A percentile compares a stretch with the other conserved stretches of the same genome.
Conservation (phyloP, 2,113 vertebrate species). For the Nyctibius bracteatus region DNA sequence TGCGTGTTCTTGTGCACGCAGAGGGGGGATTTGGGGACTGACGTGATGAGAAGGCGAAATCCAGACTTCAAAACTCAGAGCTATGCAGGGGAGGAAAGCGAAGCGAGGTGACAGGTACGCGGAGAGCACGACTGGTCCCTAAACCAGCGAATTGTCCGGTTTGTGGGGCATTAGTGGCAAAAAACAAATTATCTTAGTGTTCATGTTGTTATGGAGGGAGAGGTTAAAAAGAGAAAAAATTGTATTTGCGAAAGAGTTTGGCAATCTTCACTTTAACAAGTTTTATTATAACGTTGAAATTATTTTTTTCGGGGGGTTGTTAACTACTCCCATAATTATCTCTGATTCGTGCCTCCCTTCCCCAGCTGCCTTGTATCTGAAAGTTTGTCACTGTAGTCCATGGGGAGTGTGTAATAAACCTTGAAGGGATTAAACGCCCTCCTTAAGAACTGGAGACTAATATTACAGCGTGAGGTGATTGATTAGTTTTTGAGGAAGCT, state of each 20-base stretch:
- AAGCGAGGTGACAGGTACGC: background rate
- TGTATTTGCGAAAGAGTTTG: fast-evolving
- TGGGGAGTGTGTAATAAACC: slow-evolving; percentile 82
- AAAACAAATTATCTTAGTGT: background rate
- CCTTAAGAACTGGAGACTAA: slow-evolving; percentile 85
- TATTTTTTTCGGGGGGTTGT: too few species aligned
- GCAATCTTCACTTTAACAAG: background rate
- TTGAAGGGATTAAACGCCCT: slow-evolving; percentile 85
- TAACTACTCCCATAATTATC: background rate
- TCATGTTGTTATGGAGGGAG: background rate
- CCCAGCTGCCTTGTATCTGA: background rate
- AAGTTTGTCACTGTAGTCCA: slow-evolving; percentile 38
- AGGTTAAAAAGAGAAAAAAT: background rate
- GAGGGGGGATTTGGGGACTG: background rate
- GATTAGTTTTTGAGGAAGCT: slow-evolving; percentile 94
- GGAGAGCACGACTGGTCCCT: background rate
- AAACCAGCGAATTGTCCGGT: fast-evolving
- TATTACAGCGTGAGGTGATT: slow-evolving; percentile 88
- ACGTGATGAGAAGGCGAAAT: background rate
- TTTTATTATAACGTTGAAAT: too few species aligned
- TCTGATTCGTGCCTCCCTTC: background rate
- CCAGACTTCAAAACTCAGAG: fast-evolving
- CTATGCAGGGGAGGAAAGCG: background rate
- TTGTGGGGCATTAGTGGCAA: fast-evolving
- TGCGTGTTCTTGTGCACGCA: background rate